Base-by-base conservation (phyloP, 2,888 invertebrate genomes). In the Philereme vetulata region DNA sequence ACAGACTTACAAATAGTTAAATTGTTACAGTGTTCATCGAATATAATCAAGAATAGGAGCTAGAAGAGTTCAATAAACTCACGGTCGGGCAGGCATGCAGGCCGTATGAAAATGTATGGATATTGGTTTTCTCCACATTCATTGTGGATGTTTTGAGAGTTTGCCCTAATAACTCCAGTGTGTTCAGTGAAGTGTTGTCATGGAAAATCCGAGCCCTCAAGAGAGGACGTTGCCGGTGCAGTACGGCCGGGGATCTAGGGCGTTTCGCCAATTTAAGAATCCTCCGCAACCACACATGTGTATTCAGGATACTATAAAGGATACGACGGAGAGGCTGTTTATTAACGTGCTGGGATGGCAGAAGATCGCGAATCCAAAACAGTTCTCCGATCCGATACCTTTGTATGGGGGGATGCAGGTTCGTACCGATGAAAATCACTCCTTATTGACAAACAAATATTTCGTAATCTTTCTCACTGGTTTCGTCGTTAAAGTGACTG, bases 231-330 rank as follows among this genome's bases (percentile, higher is more conserved):
- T 86, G 53, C 94, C 94, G 45, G 86, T 93, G 52, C 93, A 93
- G 74, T 93, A 93, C 84, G 93, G 93, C 65, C 90, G 94, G 43
- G 93, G 93, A 58, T 94, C 94, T 35, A 85, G 94, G 75, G 94
- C 94, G 64, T 94, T 94, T 80, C 93, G 95, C 56, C 93, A 94
- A 74, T 95, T 95, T 70, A 95, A 95, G 81, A 95, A 95, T 82
- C 95, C 95, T 51, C 95, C 95, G 2, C 95, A 95, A 69, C 95
- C 95, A 8, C 95, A 95, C 83, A 95, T 95, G 95, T 95, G 96
- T 81, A 94, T 95, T 73, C 93, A 93, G 71, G 94, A 94, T 66
- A 93, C 93, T 5, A 93, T 95, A 78, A 93, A 93, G 68, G 93
- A 93, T 69, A 92, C 93, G 21, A 84, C 92, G 0, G 93, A 93